phyloP scores from a whole-genome alignment of 2,797 vertebrate genomes.

The Spinibarbus caldwelli region DNA sequence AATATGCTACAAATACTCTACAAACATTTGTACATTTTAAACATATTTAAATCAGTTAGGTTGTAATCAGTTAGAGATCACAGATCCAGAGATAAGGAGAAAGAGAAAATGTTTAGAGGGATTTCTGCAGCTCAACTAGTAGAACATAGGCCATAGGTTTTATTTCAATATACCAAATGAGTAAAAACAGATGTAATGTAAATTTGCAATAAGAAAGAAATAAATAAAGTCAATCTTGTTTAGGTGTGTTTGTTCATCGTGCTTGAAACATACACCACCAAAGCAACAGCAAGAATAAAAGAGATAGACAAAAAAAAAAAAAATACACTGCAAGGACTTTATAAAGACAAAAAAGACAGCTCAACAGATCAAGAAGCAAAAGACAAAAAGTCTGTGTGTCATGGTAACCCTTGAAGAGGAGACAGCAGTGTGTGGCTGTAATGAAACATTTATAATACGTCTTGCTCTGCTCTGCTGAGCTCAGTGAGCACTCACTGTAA shows the following conservation, averaged over 20 bases:
- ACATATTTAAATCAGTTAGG: not conserved
- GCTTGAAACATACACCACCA: slow-evolving; percentile 63
- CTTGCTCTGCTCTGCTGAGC: slow-evolving; percentile 61
- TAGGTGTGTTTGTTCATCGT: slow-evolving; percentile 55
- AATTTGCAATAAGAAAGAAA: slow-evolving; percentile 30
- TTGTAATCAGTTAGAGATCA: not conserved
- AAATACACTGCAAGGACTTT: not conserved
- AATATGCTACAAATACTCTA: not conserved
- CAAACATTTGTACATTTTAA: not conserved
- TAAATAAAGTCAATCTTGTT: not conserved
- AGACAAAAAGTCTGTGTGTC: slow-evolving; percentile 37
- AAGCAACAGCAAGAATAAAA: slow-evolving; percentile 8
- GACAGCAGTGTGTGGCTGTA: slow-evolving; percentile 59
- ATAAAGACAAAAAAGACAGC: not conserved
- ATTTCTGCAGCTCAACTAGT: not conserved
- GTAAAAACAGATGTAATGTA: not conserved
- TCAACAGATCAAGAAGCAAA: not conserved
- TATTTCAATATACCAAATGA: not conserved
- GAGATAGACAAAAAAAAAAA: not conserved
- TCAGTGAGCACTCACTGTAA: slow-evolving; percentile 57
- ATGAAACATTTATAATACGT: slow-evolving; percentile 71
- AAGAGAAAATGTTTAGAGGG: not conserved
- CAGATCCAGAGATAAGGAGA: not conserved
- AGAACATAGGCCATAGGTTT: not conserved
- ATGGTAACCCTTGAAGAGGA: slow-evolving; percentile 40